Percentiles rank a stretch among this genome's conserved stretches.
These are phyloP conservation scores for Solea senegalensis DNA, from an alignment of 2,113 vertebrate species.

Conservation along the genomic window DNA sequence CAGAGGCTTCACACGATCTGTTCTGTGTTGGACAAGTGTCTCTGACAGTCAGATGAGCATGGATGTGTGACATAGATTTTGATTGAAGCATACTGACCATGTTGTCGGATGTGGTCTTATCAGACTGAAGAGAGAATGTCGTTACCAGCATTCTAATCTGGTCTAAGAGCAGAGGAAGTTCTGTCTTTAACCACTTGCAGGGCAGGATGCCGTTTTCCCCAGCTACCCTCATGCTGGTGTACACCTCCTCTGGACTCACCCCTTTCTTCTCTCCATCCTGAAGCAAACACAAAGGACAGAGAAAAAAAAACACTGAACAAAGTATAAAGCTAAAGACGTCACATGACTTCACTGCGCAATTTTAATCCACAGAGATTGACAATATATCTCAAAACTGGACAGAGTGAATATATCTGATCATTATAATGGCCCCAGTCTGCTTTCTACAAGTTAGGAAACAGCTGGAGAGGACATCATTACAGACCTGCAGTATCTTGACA, in stretches of 20 bases:
- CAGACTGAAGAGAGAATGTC: slow-evolving; percentile 31
- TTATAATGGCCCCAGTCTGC: too few species aligned
- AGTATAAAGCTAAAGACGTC: background rate
- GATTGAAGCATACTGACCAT: slow-evolving; percentile 39
- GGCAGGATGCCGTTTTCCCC: slow-evolving; percentile 77
- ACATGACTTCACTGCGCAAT: too few species aligned
- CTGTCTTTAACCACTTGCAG: slow-evolving; percentile 84
- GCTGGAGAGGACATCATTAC: too few species aligned
- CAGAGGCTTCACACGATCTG: background rate
- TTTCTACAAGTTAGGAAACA: too few species aligned
- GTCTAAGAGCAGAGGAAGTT: slow-evolving; percentile 86
- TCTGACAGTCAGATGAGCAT: background rate
- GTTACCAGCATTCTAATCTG: slow-evolving; percentile 83
- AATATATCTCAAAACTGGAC: too few species aligned
- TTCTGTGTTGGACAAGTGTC: slow-evolving; percentile 29
- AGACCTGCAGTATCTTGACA: too few species aligned
- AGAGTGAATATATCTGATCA: too few species aligned
- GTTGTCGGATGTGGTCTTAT: slow-evolving; percentile 3
- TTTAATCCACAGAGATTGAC: too few species aligned
- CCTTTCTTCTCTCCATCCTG: slow-evolving; percentile 74
- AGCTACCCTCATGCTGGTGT: slow-evolving; percentile 81
- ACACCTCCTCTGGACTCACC: slow-evolving; percentile 81
- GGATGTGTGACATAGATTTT: background rate
- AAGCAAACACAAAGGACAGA: background rate
- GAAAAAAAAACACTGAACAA: background rate